Conservation (phyloP, 2,888 invertebrate genomes). For the Coenonympha arcania region DNA sequence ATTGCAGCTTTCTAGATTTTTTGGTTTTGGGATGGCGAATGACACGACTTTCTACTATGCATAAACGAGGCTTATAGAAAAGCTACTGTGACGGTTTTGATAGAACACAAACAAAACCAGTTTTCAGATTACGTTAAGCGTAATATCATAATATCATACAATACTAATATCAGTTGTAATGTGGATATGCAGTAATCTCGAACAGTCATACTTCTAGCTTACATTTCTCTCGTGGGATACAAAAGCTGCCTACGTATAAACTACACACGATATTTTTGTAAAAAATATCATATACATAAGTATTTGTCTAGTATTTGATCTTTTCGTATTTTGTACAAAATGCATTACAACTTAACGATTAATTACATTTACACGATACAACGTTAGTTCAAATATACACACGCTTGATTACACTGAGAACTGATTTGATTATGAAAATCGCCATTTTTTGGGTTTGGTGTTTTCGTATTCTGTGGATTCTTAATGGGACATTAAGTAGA, state of each 20-base stretch:
- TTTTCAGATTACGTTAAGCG: conserved; percentile 34
- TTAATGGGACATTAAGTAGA: not conserved
- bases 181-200: conserved; percentile 55
- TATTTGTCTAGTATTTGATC: conserved; percentile 31
- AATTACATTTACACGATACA: conserved; percentile 42
- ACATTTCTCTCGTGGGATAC: conserved; percentile 51
- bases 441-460: conserved; percentile 7
- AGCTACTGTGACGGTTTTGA: conserved; percentile 4
- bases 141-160: conserved; percentile 54
- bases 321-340: conserved; percentile 57
- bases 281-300: conserved; percentile 62
- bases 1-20: no score
- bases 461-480: not conserved
- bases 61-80: not conserved
- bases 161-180: conserved; percentile 37
- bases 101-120: conserved; percentile 12
- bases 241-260: conserved; percentile 51
- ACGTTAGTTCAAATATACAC: conserved; percentile 42
- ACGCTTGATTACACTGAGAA: conserved; percentile 31
- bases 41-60: no score
- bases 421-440: conserved; percentile 26
- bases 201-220: conserved; percentile 54
- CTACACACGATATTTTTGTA: conserved; percentile 49
- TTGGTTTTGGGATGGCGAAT: no score
- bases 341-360: conserved; percentile 45